Conservation (phyloP, 2,888 invertebrate species). For the Drosophila tripunctata region DNA sequence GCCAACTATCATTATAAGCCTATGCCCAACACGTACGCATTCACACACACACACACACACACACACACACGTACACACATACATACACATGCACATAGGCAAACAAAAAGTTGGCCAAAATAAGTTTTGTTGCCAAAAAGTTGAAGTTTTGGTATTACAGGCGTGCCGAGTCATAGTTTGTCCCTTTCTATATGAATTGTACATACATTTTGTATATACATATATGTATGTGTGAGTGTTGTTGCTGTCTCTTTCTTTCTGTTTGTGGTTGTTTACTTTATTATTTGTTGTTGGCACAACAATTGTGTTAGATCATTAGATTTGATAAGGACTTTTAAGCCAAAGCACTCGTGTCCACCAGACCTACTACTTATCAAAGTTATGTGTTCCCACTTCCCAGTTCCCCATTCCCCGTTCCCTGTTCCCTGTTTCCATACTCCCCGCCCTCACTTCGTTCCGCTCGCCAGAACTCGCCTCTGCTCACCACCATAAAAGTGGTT, state of each 20-base stretch:
- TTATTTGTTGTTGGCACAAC: conserved; percentile 27
- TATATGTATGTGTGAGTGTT: no score
- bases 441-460: no score
- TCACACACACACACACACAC: conserved; percentile 3
- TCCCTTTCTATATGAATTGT: not conserved
- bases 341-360: not conserved
- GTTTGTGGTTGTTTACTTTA: not conserved
- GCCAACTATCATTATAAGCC: conserved; percentile 44
- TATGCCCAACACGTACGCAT: conserved; percentile 41
- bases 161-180: conserved; percentile 10
- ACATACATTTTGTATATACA: no score
- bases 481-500: conserved; percentile 18
- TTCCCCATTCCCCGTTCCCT: no score
- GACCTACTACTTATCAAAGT: conserved; percentile 4
- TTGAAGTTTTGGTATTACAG: conserved; percentile 55
- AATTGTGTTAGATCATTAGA: conserved; percentile 60
- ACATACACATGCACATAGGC: conserved; percentile 1
- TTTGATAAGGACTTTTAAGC: conserved; percentile 52
- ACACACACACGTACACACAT: not conserved
- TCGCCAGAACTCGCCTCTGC: no score
- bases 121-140: conserved; percentile 70
- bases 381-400: no score
- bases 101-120: conserved; percentile 61
- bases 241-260: not conserved
- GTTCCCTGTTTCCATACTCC: no score